Base-by-base conservation (phyloP, 2,113 vertebrate genomes). In the Poeciliopsis retropinna region DNA sequence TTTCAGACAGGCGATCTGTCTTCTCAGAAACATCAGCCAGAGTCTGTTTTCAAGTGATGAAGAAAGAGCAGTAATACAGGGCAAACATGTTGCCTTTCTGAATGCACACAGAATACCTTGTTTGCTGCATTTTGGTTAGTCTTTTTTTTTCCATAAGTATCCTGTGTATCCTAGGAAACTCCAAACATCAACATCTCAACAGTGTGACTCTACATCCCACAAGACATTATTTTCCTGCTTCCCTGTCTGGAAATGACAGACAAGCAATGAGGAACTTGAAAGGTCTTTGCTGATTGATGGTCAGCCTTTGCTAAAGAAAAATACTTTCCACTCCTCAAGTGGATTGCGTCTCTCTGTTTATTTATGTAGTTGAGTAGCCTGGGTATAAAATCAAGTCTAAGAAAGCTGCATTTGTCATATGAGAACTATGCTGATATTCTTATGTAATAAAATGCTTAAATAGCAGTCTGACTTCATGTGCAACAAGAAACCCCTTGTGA, bases 251-350 rank as follows among this genome's bases (percentile, higher is more conserved):
- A 86, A 76, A 84, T 71, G 30, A 12, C 62, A 2, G 3, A 0
- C 3, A 3, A 76, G 27, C 3, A 67, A 81, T 75, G 66, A 73
- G 70, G 78, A 88, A 88, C 64, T 70, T 64, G 64, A 41, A 89
- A 90, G 89, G 60, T 75, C 80, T 84, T 79, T 11, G 1, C 1
- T 79, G 61, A 73, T 77, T 75, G 28, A 67, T 77, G 73, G 27
- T 32, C 41, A 65, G 25, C 37, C 27, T 44, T 5, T 74, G 76
- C 69, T 47, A 25, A 34, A 65, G 29, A 47, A 67, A 76, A 64
- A 83, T 80, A 51, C 60, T 41, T 60, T 72, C 29, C 51, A 22
- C 29, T 44, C 37, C n/a, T 15, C 28, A 47, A 66, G 28, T 60
- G 63, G 31, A 70, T 61, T 61, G 10, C n/a, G 31, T 76, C 13